Conservation (phyloP, 53 echinoderm and acorn worm genomes). For the Actinopyga echinites region DNA sequence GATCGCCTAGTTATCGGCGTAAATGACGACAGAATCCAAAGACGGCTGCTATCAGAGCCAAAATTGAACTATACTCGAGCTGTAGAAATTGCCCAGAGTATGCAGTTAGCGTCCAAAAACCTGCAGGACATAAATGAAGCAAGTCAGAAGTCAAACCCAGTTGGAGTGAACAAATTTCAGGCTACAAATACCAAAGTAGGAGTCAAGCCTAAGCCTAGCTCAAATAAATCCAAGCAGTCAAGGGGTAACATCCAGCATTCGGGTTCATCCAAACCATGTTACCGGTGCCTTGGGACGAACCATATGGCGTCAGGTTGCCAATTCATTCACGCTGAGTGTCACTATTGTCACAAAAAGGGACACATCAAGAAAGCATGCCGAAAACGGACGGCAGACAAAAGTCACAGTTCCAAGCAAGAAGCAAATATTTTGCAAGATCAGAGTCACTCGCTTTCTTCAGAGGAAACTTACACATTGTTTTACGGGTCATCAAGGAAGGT, state of each 20-base stretch:
- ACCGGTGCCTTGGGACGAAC: slow-evolving; percentile 41
- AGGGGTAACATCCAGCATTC: no score
- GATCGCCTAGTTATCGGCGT: slow-evolving; percentile 47
- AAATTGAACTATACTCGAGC: neutral
- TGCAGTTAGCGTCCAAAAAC: slow-evolving; percentile 28
- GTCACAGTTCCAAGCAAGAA: no score
- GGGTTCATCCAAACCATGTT: neutral
- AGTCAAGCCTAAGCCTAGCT: no score
- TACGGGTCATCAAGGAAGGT: neutral
- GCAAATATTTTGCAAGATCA: neutral
- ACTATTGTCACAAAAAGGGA: slow-evolving; percentile 43
- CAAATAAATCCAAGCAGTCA: no score
- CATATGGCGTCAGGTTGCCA: slow-evolving; percentile 44
- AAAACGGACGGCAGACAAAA: no score
- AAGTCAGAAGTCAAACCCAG: neutral
- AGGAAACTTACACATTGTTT: neutral
- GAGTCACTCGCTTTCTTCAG: neutral
- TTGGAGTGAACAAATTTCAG: neutral
- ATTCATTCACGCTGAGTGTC: slow-evolving; percentile 48
- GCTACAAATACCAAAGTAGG: neutral
- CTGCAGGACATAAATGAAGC: slow-evolving; percentile 1
- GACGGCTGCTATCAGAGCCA: slow-evolving; percentile 12
- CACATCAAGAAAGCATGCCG: slow-evolving; percentile 40
- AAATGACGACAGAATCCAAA: slow-evolving; percentile 40
- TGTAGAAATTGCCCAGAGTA: slow-evolving; percentile 6